A percentile compares a stretch with the other conserved stretches of the same genome.
phyloP scores from a whole-genome alignment of 2,797 vertebrate genomes.

The Artibeus jamaicensis region DNA sequence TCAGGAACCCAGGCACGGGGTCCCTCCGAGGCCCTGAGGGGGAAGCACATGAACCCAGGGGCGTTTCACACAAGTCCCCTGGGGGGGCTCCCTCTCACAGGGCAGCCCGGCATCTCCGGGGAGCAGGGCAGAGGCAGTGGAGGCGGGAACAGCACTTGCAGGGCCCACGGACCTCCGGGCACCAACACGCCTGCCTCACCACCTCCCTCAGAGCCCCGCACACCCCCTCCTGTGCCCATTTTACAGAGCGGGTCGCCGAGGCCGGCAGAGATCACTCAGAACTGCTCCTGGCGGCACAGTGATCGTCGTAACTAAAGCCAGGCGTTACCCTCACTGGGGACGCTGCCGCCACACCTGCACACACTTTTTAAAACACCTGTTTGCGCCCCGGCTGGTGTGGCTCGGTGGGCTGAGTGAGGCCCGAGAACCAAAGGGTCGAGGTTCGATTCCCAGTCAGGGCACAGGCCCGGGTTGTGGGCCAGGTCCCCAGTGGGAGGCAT shows the following conservation, averaged over 20 bases:
- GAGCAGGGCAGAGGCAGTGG: rapidly evolving
- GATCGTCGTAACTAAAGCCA: neutral
- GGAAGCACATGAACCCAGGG: neutral
- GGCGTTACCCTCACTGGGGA: too few relatives aligned
- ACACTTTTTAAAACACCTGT: neutral
- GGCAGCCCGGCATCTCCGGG: neutral
- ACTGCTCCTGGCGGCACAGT: neutral
- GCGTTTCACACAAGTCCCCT: neutral
- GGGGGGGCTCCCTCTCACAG: neutral
- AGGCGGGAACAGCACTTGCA: neutral
- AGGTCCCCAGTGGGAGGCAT: too few relatives aligned
- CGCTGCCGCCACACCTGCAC: rapidly evolving
- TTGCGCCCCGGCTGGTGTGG: too few relatives aligned
- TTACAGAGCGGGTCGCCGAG: neutral
- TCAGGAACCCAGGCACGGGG: rapidly evolving
- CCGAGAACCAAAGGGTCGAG: too few relatives aligned
- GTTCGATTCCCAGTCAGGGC: too few relatives aligned
- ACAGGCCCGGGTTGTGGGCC: too few relatives aligned
- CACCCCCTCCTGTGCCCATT: neutral
- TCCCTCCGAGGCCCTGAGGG: neutral
- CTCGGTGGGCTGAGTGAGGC: too few relatives aligned
- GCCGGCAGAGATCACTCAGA: neutral
- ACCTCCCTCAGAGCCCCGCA: rapidly evolving
- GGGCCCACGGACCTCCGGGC: rapidly evolving
- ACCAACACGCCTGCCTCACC: rapidly evolving